Conservation (phyloP, 2,797 vertebrate species). For the Smutsia gigantea region DNA sequence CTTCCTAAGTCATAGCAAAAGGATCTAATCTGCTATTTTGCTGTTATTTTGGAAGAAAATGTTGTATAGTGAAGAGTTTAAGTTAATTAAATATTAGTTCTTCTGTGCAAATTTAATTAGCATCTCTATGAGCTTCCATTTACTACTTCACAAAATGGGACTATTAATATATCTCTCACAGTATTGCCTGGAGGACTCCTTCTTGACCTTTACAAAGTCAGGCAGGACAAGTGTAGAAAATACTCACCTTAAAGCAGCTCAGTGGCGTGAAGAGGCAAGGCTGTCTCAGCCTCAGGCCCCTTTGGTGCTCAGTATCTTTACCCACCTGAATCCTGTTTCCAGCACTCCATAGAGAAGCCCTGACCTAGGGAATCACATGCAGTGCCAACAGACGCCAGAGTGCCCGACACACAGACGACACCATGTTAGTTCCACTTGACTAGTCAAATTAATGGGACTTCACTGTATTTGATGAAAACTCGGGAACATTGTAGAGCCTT, state of each 20-base stretch:
- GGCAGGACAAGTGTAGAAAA: background rate
- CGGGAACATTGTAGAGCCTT: background rate
- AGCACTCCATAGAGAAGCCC: accelerated
- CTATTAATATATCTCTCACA: conserved; percentile 3
- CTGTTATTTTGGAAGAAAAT: conserved; percentile 6
- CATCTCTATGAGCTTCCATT: background rate
- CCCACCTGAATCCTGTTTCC: too few species aligned
- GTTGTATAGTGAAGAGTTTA: background rate
- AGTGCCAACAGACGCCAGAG: accelerated
- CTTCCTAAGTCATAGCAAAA: background rate
- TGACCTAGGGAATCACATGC: too few species aligned
- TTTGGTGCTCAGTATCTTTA: background rate
- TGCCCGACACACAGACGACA: background rate
- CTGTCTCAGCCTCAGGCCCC: background rate
- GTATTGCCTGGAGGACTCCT: background rate
- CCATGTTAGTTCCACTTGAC: background rate
- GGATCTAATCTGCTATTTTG: background rate
- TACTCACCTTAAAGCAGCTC: background rate
- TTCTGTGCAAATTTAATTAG: background rate
- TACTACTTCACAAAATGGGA: background rate
- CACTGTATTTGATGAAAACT: background rate
- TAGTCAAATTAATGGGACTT: conserved; percentile 16
- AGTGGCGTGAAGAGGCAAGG: background rate
- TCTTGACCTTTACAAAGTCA: background rate
- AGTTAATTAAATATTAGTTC: background rate